Evolutionary conservation across 2,888 invertebrate genomes (phyloP).

Genomic region (Spodoptera exigua): DNA sequence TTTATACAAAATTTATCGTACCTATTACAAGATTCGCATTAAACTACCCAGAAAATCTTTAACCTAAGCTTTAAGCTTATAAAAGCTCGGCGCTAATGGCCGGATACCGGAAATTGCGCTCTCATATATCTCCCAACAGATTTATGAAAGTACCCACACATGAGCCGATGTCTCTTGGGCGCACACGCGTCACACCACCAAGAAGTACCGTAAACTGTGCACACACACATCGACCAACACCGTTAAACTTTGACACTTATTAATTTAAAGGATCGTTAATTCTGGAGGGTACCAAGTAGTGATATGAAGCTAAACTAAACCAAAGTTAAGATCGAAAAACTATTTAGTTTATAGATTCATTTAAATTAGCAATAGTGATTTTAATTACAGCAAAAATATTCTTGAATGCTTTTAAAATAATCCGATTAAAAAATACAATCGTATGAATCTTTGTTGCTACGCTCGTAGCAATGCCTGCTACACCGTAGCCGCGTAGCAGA

Average conservation of each 20-base stretch:
- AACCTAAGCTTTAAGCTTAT: conserved; percentile 91
- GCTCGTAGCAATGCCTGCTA: conserved; percentile 77
- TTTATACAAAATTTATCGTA: conserved; percentile 89
- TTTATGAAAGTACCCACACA: conserved; percentile 95
- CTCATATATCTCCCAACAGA: conserved; percentile 96
- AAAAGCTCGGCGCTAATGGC: conserved; percentile 93
- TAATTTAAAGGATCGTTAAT: conserved; percentile 86
- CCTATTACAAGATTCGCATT: conserved; percentile 90
- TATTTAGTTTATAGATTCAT: conserved; percentile 28
- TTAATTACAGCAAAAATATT: too few relatives aligned
- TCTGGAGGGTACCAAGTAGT: conserved; percentile 72
- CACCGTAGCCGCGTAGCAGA: conserved; percentile 82
- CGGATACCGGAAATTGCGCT: conserved; percentile 97
- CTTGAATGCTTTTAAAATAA: conserved; percentile 8
- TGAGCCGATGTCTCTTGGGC: conserved; percentile 86
- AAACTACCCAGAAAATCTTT: conserved; percentile 90
- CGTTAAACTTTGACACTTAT: conserved; percentile 86
- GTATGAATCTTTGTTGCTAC: conserved; percentile 68
- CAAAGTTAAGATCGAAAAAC: conserved; percentile 44
- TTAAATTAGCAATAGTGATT: neutral
- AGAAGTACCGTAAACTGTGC: conserved; percentile 55
- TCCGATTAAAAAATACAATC: conserved; percentile 8
- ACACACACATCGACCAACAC: conserved; percentile 63
- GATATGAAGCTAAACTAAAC: conserved; percentile 58
- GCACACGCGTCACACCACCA: conserved; percentile 65